phyloP scores from a whole-genome alignment of 2,113 vertebrate species.

The Zosterops lateralis region DNA sequence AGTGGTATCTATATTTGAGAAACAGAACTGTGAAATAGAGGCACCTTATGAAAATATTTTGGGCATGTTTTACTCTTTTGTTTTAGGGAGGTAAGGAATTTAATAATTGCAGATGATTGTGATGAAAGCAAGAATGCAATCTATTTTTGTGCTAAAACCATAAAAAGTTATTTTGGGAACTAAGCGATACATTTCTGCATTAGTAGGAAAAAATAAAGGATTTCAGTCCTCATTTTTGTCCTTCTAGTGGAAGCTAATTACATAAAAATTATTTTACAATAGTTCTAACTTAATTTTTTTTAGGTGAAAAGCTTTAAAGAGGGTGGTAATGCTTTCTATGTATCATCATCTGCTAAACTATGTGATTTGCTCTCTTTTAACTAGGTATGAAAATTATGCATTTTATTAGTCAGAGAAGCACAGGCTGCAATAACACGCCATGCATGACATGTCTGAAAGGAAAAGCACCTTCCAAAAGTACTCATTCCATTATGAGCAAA shows the following conservation, averaged over 20 bases:
- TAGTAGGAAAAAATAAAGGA: background rate
- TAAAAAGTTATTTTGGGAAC: background rate
- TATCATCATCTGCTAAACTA: background rate
- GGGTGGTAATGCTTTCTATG: background rate
- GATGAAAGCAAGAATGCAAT: background rate
- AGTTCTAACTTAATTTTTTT: background rate
- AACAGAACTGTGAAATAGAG: background rate
- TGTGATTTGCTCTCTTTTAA: background rate
- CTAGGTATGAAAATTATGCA: background rate
- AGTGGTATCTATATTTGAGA: background rate
- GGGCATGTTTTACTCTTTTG: background rate
- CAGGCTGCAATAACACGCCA: background rate
- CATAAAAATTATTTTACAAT: background rate
- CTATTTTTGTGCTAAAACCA: background rate
- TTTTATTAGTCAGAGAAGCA: background rate
- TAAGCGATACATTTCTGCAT: background rate
- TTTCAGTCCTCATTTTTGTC: background rate
- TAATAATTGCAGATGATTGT: background rate
- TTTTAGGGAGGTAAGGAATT: background rate
- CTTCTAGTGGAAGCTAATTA: background rate
- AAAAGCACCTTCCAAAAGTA: background rate
- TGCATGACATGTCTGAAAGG: background rate
- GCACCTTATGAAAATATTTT: background rate
- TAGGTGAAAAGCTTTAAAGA: background rate
- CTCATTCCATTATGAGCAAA: accelerated